Evolutionary conservation across 1,140 invertebrate species (phyloP), one percentile per base, ranked within the genome.

Genomic region (Psilanteris sp.): DNA sequence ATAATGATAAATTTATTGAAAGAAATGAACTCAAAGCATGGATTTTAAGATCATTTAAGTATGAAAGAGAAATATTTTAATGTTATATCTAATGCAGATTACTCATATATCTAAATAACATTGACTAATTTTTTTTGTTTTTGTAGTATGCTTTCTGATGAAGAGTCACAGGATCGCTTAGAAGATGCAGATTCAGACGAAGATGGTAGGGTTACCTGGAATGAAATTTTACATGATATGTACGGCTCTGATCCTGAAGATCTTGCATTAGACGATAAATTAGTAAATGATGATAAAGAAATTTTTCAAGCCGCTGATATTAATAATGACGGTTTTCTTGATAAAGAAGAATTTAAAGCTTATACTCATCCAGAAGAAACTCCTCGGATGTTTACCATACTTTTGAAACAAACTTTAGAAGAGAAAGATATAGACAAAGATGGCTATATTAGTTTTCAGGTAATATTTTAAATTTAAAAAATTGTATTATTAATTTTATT

Each of bases 281-380:
- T 94, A 52, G 90, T 95, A 2, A 89, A 87, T 55, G 94, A 97
- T 83, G 97, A 99, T 85, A 93, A 94, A 82, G 90, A 91, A 36
- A 93, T 97, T 85, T 99, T 98, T 88, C 85, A 92, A 44, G 92
- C 92, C 4, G 97, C 97, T 2, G 98, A 99, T 90, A 78, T 89
- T 11, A 93, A 99, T 84, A 91, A 93, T 31, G 96, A 99, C 89
- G 94, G 93, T 1, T 85, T 89, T 34, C 90, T 99, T 16, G 90
- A 94, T 78, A 79, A 90, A 14, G 88, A 92, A 11, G 98, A 99
- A 88, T 98, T 96, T 89, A 89, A 94, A 77, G 91, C 93, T 4
- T 99, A 98, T 83, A 93, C 94, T 26, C 96, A 97, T 89, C 97
- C 98, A 0, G 97, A 98, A 88, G 97, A 99, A 85, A 94, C 95